Percentiles rank a stretch among this genome's conserved stretches.
phyloP scores from a whole-genome alignment of 2,888 invertebrate species.

The Chelonus formosanus region DNA sequence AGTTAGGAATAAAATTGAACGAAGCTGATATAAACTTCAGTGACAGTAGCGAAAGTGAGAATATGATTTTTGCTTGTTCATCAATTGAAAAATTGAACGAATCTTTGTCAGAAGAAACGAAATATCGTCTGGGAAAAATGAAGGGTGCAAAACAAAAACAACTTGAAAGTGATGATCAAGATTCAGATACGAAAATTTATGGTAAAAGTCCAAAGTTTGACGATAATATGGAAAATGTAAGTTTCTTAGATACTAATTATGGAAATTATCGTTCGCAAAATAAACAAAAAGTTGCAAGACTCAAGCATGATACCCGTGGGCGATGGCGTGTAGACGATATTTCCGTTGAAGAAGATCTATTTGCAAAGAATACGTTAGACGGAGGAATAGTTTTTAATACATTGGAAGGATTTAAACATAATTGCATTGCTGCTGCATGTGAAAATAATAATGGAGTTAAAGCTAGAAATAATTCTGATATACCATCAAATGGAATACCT shows the following conservation, averaged over 20 bases:
- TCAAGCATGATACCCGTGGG: slow-evolving; percentile 35
- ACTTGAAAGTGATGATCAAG: slow-evolving; percentile 56
- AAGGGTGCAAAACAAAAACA: slow-evolving; percentile 59
- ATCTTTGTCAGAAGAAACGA: slow-evolving; percentile 42
- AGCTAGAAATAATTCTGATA: slow-evolving; percentile 44
- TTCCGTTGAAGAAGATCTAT: slow-evolving; percentile 47
- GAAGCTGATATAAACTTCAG: slow-evolving; percentile 50
- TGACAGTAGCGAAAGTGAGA: slow-evolving; percentile 57
- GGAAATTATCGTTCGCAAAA: slow-evolving; percentile 37
- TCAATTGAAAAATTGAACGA: slow-evolving; percentile 56
- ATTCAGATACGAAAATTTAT: slow-evolving; percentile 57
- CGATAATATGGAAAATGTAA: slow-evolving; percentile 50
- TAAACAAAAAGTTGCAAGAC: slow-evolving; percentile 31
- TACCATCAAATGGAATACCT: slow-evolving; percentile 34
- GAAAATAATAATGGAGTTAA: slow-evolving; percentile 38
- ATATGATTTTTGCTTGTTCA: slow-evolving; percentile 50
- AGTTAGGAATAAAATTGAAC: slow-evolving; percentile 31
- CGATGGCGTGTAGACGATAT: slow-evolving; percentile 49
- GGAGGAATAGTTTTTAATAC: slow-evolving; percentile 60
- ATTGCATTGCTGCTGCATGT: slow-evolving; percentile 38
- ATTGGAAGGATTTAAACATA: slow-evolving; percentile 57
- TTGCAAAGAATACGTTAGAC: slow-evolving; percentile 38
- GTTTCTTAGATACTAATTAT: slow-evolving; percentile 40
- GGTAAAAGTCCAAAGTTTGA: slow-evolving; percentile 63
- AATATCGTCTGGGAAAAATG: slow-evolving; percentile 48